Evolutionary conservation across 2,888 invertebrate species (phyloP).

Genomic region (Cactoblastis cactorum): DNA sequence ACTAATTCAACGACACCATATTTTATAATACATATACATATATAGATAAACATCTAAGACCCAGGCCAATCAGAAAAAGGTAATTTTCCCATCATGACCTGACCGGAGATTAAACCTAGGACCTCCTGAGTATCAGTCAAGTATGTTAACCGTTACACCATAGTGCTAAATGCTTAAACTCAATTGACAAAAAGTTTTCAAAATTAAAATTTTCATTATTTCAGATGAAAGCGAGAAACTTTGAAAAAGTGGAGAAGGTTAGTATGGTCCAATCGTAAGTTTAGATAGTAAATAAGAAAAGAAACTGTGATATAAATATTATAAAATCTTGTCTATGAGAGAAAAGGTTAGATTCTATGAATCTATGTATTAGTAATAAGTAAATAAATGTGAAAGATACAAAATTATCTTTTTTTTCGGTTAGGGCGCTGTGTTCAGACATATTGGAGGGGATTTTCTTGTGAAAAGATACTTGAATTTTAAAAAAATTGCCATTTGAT

Average conservation of each 20-base stretch:
- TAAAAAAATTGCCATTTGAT: too few relatives aligned
- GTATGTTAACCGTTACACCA: too few relatives aligned
- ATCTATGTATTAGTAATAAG: conserved; percentile 36
- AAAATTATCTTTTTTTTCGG: conserved; percentile 64
- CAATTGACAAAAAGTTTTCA: too few relatives aligned
- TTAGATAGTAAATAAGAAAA: conserved; percentile 12
- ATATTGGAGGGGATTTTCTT: conserved; percentile 69
- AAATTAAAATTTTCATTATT: conserved; percentile 46
- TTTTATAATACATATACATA: too few relatives aligned
- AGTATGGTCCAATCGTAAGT: conserved; percentile 63
- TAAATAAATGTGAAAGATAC: conserved; percentile 52
- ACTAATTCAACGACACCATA: too few relatives aligned
- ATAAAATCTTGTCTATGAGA: conserved; percentile 18
- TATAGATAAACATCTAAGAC: too few relatives aligned
- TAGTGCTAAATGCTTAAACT: too few relatives aligned
- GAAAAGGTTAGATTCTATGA: conserved; percentile 15
- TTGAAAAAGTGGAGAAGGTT: conserved; percentile 99
- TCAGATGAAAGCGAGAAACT: conserved; percentile 98
- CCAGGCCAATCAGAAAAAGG: too few relatives aligned
- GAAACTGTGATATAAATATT: conserved; percentile 34
- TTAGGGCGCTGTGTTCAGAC: conserved; percentile 75
- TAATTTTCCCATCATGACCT: too few relatives aligned
- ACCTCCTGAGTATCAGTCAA: too few relatives aligned
- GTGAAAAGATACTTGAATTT: conserved; percentile 25
- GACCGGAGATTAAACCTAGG: too few relatives aligned